Percentiles rank a stretch among this genome's conserved stretches.
Conservation (phyloP, 2,113 vertebrate species). For the Ageneiosus marmoratus region DNA sequence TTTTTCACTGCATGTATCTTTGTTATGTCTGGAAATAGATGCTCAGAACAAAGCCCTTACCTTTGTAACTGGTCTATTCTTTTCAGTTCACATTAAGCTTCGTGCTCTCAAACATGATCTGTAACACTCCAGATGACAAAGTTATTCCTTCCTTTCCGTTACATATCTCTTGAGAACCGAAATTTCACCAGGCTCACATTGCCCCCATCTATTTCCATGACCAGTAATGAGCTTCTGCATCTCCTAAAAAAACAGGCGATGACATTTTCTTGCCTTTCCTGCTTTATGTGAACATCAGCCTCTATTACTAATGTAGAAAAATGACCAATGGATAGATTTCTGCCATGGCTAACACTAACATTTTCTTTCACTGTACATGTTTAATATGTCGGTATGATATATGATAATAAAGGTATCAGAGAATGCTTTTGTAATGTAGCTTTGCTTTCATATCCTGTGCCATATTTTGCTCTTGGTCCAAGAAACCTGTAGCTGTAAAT, state of each 20-base stretch:
- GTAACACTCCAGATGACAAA: not conserved
- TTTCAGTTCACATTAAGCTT: not conserved
- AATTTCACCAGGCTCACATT: not conserved
- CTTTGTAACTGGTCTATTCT: not conserved
- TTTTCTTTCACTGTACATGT: not conserved
- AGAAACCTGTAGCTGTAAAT: not conserved
- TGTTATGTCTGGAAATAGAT: not conserved
- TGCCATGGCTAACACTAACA: not conserved
- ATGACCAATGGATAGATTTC: not conserved
- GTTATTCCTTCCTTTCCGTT: no score
- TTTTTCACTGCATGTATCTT: not conserved
- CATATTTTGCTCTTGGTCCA: not conserved
- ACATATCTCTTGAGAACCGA: not conserved
- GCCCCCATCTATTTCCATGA: not conserved
- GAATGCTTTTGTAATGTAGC: not conserved
- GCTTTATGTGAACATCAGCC: not conserved
- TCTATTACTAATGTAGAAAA: not conserved
- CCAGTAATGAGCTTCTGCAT: not conserved
- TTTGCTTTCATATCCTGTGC: not conserved
- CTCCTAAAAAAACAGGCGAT: not conserved
- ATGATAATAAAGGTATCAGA: not conserved
- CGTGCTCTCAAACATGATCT: conserved; percentile 8
- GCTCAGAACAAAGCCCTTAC: not conserved
- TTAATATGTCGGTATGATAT: not conserved
- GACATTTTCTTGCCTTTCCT: not conserved